phyloP scores from a whole-genome alignment of 2,888 invertebrate genomes.

The Lacanobia oleracea region DNA sequence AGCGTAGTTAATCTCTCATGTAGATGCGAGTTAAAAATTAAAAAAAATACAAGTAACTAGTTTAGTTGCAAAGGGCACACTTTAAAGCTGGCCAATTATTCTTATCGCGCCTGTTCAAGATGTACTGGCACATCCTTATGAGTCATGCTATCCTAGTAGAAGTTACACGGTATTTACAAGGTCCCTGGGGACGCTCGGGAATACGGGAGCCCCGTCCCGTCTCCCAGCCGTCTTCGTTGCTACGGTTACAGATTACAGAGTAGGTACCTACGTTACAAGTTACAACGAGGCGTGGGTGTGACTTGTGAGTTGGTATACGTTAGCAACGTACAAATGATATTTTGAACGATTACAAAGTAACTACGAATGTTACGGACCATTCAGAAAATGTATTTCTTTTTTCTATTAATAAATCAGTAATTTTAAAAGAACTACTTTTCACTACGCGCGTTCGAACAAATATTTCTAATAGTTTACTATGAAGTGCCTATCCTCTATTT shows the following conservation, averaged over 20 bases:
- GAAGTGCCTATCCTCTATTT: not conserved
- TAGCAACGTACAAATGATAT: not conserved
- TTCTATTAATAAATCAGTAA: no score
- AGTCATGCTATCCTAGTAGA: constrained; percentile 81
- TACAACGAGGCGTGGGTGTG: constrained; percentile 4
- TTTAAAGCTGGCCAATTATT: constrained; percentile 74
- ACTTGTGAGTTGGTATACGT: not conserved
- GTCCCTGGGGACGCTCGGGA: constrained; percentile 75
- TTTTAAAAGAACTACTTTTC: not conserved
- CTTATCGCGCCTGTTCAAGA: constrained; percentile 68
- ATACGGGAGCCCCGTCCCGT: constrained; percentile 55
- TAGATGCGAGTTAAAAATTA: constrained; percentile 71
- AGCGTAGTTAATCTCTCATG: constrained; percentile 69
- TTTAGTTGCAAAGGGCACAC: constrained; percentile 74
- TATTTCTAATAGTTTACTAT: no score
- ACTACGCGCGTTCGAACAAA: not conserved
- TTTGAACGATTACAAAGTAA: not conserved
- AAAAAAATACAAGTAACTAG: constrained; percentile 71
- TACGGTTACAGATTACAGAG: constrained; percentile 60
- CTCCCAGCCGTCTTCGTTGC: constrained; percentile 42
- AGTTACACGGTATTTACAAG: constrained; percentile 86
- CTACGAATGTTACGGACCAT: not conserved
- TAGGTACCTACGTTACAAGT: constrained; percentile 19
- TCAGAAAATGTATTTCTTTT: not conserved
- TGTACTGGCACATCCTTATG: constrained; percentile 59